Conservation (phyloP, 2,797 vertebrate species). For the Hemibagrus guttatus region DNA sequence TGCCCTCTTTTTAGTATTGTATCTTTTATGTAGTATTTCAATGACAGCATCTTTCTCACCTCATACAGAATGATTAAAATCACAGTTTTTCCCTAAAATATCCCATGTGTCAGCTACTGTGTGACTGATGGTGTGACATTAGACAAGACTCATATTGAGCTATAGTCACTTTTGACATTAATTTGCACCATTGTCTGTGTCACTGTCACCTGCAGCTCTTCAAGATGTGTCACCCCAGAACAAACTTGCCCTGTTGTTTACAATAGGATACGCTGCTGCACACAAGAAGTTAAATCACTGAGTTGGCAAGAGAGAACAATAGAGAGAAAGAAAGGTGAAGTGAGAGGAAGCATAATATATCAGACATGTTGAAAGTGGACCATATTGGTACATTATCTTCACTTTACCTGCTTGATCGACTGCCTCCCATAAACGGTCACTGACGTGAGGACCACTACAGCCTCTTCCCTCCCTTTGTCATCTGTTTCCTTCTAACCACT, state of each 20-base stretch:
- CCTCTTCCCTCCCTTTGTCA: slow-evolving; percentile 41
- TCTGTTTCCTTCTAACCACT: slow-evolving; percentile 71
- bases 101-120: slow-evolving; percentile 20
- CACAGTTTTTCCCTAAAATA: background rate
- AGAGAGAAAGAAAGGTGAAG: slow-evolving; percentile 12
- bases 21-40: slow-evolving; percentile 19
- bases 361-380: background rate
- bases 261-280: slow-evolving; percentile 9
- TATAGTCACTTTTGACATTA: slow-evolving; percentile 43
- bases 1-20: slow-evolving; percentile 5
- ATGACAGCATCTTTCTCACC: slow-evolving; percentile 27
- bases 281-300: background rate
- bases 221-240: slow-evolving; percentile 14
- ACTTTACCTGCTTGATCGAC: slow-evolving; percentile 37
- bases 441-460: slow-evolving; percentile 29
- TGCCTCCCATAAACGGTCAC: slow-evolving; percentile 45
- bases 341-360: slow-evolving; percentile 21
- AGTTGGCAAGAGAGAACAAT: slow-evolving; percentile 25
- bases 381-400: slow-evolving; percentile 25
- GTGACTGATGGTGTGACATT: slow-evolving; percentile 41
- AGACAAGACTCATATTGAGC: slow-evolving; percentile 42
- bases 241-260: background rate
- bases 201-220: slow-evolving; percentile 42
- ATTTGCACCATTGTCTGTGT: slow-evolving; percentile 43
- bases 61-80: slow-evolving; percentile 24